phyloP scores from a whole-genome alignment of 2,113 vertebrate genomes.

The Motacilla tschutschensis region DNA sequence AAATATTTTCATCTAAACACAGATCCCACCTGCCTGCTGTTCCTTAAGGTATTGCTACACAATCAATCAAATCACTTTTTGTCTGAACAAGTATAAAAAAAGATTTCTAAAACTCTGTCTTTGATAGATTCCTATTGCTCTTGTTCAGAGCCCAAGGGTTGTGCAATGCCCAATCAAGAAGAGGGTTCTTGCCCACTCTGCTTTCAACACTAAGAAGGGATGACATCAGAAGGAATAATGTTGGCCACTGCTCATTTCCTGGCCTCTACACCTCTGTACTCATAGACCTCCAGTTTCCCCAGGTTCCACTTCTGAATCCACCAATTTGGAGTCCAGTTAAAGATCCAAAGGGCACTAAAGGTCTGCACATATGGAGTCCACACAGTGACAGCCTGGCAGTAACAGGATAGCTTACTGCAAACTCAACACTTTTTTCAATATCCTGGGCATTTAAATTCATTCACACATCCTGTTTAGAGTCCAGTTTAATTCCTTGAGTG shows the following conservation, averaged over 20 bases:
- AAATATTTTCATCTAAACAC: neutral
- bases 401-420: neutral
- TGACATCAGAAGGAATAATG: neutral
- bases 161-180: neutral
- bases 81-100: neutral
- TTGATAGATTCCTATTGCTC: neutral
- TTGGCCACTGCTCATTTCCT: neutral
- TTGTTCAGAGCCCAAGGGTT: neutral
- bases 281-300: neutral
- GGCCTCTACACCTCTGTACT: neutral
- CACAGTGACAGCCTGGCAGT: neutral
- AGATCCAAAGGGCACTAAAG: neutral
- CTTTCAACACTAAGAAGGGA: neutral
- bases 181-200: neutral
- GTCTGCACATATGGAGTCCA: neutral
- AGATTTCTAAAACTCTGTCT: neutral
- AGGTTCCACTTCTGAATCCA: neutral
- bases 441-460: neutral
- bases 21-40: neutral
- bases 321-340: neutral
- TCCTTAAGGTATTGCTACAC: neutral
- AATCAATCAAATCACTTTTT: neutral
- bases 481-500: neutral
- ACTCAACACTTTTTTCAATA: neutral
- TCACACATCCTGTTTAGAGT: neutral